Conservation (phyloP, 1,140 invertebrate genomes). For the Bombus superbus region DNA sequence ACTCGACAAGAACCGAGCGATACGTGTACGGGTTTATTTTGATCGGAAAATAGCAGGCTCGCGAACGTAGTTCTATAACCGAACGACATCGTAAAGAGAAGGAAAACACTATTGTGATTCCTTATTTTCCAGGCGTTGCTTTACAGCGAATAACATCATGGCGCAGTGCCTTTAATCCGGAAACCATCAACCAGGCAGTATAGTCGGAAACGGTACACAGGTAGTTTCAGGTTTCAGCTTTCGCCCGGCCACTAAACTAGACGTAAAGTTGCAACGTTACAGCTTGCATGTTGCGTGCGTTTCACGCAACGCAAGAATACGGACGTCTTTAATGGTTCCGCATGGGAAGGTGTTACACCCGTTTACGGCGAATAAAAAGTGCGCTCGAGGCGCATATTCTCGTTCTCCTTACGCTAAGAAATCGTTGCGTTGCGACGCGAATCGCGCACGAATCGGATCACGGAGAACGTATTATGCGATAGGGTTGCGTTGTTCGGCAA, state of each 20-base stretch:
- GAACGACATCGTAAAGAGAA: neutral
- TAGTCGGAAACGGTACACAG: slow-evolving; percentile 30
- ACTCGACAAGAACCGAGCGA: neutral
- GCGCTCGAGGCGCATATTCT: slow-evolving; percentile 10
- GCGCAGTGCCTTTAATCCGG: slow-evolving; percentile 35
- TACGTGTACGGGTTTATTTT: neutral
- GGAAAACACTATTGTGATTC: neutral
- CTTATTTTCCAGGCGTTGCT: slow-evolving; percentile 9
- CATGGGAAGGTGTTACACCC: slow-evolving; percentile 41
- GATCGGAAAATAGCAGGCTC: neutral
- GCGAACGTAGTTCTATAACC: neutral
- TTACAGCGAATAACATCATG: slow-evolving; percentile 20
- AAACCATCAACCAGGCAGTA: slow-evolving; percentile 30
- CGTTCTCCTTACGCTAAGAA: neutral
- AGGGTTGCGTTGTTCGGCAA: neutral
- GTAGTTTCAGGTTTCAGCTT: slow-evolving; percentile 49
- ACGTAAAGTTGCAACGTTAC: slow-evolving; percentile 49
- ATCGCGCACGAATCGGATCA: neutral
- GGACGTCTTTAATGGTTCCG: slow-evolving; percentile 52
- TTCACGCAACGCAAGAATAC: slow-evolving; percentile 50
- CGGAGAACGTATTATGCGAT: neutral
- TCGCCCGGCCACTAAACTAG: slow-evolving; percentile 52
- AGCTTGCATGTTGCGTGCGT: slow-evolving; percentile 26
- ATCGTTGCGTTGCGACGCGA: neutral
- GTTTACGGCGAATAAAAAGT: slow-evolving; percentile 60